Percentiles rank a stretch among this genome's conserved stretches.
These are phyloP conservation scores for Stenopsyche tienmushanensis DNA, from an alignment of 1,140 invertebrate species.

Conservation along the genomic window DNA sequence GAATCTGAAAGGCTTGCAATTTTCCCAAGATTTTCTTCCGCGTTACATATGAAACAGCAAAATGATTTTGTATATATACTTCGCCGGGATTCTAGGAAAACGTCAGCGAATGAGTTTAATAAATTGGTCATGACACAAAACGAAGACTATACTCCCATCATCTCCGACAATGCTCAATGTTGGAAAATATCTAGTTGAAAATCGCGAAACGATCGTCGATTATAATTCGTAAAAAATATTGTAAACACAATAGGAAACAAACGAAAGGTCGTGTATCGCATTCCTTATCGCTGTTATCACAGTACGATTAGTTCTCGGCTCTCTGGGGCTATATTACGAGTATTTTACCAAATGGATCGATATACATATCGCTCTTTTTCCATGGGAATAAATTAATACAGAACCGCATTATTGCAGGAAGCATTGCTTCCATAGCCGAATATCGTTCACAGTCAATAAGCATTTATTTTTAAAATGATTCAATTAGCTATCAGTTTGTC, in stretches of 20 bases:
- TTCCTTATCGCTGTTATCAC: slow-evolving; percentile 1
- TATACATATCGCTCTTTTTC: background rate
- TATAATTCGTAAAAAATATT: background rate
- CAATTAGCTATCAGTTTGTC: background rate
- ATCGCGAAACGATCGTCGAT: background rate
- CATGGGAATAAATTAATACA: background rate
- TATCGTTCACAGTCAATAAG: too few relatives aligned
- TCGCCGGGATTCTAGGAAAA: too few relatives aligned
- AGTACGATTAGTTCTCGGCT: slow-evolving; percentile 1
- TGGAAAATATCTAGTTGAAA: background rate
- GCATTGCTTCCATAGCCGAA: background rate
- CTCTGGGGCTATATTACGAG: background rate
- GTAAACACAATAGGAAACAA: background rate
- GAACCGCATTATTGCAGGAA: background rate
- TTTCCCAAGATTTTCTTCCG: too few relatives aligned
- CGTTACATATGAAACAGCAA: too few relatives aligned
- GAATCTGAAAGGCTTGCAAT: too few relatives aligned
- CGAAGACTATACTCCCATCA: background rate
- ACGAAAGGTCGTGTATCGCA: background rate
- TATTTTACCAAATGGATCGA: background rate
- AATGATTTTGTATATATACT: too few relatives aligned
- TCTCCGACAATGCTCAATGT: background rate
- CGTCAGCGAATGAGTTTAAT: too few relatives aligned
- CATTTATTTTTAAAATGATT: background rate
- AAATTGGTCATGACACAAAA: background rate